phyloP scores from a whole-genome alignment of 2,888 invertebrate genomes.

The Listrodromus nycthemerus region DNA sequence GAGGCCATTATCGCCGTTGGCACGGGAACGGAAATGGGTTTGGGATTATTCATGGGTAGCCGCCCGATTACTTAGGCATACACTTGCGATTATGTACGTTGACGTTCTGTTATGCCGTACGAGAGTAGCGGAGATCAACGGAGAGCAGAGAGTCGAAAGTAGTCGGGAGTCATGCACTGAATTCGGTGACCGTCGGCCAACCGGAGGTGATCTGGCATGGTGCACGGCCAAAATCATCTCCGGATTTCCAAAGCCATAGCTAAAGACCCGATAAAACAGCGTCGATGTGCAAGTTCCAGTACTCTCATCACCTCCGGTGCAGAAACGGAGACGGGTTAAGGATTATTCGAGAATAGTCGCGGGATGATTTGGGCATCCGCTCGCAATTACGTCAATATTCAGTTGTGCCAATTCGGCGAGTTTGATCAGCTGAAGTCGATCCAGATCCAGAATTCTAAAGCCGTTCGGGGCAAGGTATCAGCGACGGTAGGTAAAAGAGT shows the following conservation, averaged over 20 bases:
- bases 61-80: neutral
- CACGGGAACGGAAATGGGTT: conserved; percentile 52
- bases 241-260: neutral
- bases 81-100: conserved; percentile 6
- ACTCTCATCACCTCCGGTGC: too few relatives aligned
- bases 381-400: neutral
- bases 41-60: conserved; percentile 53
- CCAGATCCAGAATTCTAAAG: neutral
- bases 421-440: too few relatives aligned
- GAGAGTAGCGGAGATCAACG: neutral
- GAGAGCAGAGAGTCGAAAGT: too few relatives aligned
- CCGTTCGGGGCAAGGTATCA: neutral
- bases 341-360: conserved; percentile 50
- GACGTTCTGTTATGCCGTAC: neutral
- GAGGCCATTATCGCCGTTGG: conserved; percentile 65
- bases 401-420: too few relatives aligned
- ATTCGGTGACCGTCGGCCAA: too few relatives aligned
- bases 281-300: conserved; percentile 2
- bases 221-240: neutral
- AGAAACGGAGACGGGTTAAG: conserved; percentile 49
- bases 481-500: conserved; percentile 1
- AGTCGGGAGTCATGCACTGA: too few relatives aligned
- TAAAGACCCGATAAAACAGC: too few relatives aligned
- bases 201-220: too few relatives aligned
- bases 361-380: neutral